phyloP scores from a whole-genome alignment of 2,113 vertebrate species.

The Ailuropoda melanoleuca region DNA sequence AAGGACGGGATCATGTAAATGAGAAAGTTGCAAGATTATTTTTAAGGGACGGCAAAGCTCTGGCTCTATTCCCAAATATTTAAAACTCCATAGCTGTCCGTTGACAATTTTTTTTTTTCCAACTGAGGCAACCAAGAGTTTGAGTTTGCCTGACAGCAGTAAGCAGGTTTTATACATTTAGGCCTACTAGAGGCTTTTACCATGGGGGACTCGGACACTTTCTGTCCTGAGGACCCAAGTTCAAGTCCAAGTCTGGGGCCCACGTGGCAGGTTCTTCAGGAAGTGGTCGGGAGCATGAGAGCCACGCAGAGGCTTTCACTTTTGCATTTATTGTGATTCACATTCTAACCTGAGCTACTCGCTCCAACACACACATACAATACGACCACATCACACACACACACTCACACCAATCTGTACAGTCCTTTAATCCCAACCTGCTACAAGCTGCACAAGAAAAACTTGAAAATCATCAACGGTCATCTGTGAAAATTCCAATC shows the following conservation, averaged over 20 bases:
- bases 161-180: not conserved
- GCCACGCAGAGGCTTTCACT: slow-evolving; percentile 59
- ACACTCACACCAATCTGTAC: not conserved
- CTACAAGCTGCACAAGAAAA: not conserved
- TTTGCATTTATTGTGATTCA: slow-evolving; percentile 50
- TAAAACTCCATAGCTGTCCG: not conserved
- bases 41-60: not conserved
- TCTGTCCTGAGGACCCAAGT: not conserved
- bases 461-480: slow-evolving; percentile 8
- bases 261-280: slow-evolving; percentile 47
- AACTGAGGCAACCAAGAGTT: not conserved
- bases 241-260: slow-evolving; percentile 17
- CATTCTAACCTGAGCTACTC: slow-evolving; percentile 6
- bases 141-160: not conserved
- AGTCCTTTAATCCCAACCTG: slow-evolving; percentile 1
- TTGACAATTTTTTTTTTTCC: not conserved
- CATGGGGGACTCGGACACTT: not conserved
- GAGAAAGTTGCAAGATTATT: not conserved
- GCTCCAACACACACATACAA: not conserved
- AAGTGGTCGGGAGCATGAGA: slow-evolving; percentile 48
- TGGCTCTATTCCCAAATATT: not conserved
- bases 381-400: not conserved
- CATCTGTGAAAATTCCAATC: slow-evolving; percentile 33
- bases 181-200: not conserved
- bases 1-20: slow-evolving; percentile 6